Evolutionary conservation across 2,797 vertebrate species (phyloP), one percentile per base, ranked within the genome.

Genomic region (Pristis pectinata): DNA sequence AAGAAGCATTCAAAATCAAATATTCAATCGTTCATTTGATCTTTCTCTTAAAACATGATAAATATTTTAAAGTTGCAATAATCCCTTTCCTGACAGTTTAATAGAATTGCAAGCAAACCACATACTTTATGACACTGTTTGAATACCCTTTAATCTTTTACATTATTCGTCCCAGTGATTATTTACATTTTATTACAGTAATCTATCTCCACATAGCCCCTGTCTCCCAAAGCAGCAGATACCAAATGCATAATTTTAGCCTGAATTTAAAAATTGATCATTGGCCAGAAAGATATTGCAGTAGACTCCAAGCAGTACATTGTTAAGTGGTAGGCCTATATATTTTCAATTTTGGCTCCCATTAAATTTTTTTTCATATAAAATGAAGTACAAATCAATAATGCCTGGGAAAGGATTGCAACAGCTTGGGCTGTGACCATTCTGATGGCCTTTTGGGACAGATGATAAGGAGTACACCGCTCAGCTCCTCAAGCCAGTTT

Each of bases 1-100:
- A 37, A 22, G n/a, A 91, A 64, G 34, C n/a, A 37, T 64, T 93
- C 30, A 34, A n/a, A 41, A 70, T 93, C 72, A 93, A 93, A 93
- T 74, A 93, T 74, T 93, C 92, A 93, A 53, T 53, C 41, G 3
- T 37, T 93, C n/a, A 27, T 93, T 93, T 70, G 91, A 93, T 49
- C 70, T 72, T 93, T 37, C 59, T 72, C 72, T 93, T 93, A 30
- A 74, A 93, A n/a, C 44, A n/a, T 93, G 70, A 93, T 93, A 74
- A 93, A 93, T 93, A 93, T 74, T 93, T 93, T 93, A 53, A 74
- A 53, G 44, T 53, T 93, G 70, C 70, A 49, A 72, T 93, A 49
- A 93, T 74, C 24, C 70, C 67, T 34, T 93, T 49, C 44, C 44
- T 49, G 10, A 49, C 24, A 93, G 5, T 93, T 72, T 74, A 74